Evolutionary conservation across 2,888 invertebrate genomes (phyloP), one percentile per base, ranked within the genome.

Genomic region (Mellilla xanthometata): DNA sequence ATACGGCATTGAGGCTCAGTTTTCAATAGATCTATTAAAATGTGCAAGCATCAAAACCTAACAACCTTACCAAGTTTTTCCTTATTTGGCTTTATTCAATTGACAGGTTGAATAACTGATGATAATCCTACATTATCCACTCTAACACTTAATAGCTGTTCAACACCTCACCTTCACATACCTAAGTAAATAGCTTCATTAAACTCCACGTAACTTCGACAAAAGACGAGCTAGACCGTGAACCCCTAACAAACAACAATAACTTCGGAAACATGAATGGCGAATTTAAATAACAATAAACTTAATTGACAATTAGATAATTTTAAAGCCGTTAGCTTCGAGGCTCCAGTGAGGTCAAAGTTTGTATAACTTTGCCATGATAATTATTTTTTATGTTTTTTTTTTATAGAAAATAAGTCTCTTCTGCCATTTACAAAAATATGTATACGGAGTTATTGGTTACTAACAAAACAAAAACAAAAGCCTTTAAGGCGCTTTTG

Each of bases 161-260:
- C 50, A 54, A 63, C 62, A 41, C 40, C 52, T 60, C 60, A 64
- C 72, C 73, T 73, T 72, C 62, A 58, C 50, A 47, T 58, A 50
- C 39, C 60, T 42, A 49, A n/a, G 28, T 54, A 60, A 59, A 47
- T 55, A 46, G 32, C 52, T 58, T 61, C 62, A 65, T 56, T 62
- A 58, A 56, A 58, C 48, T 52, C 26, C 58, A 49, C 56, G 47
- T 42, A 38, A 53, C 57, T 56, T 46, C 48, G 31, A 27, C 23
- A 12, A 35, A 48, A 45, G 41, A 36, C 28, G 23, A 34, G 32
- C 27, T 33, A 38, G 47, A 30, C 47, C 47, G 13, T 48, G 47
- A 48, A 42, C 41, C 23, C 29, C 10, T 33, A 33, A 47, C 36
- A 31, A n/a, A 39, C 34, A 31, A 45, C 41, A 42, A 39, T 48